A percentile compares a stretch with the other conserved stretches of the same genome.
phyloP scores from a whole-genome alignment of 1,140 invertebrate genomes.

The Drosophila pandora region DNA sequence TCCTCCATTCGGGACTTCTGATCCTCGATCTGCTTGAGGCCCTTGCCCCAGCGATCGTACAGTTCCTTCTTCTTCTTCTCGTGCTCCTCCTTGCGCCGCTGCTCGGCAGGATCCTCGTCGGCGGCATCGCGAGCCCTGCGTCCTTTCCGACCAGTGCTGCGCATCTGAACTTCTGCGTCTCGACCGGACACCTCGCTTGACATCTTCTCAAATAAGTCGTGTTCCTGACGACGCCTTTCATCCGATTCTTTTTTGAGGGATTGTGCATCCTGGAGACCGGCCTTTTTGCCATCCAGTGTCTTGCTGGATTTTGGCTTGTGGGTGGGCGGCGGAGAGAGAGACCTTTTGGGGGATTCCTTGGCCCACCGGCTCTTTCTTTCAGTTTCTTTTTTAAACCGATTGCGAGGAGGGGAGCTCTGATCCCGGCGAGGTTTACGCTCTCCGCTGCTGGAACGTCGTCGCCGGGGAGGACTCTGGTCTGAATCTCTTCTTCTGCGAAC shows the following conservation, averaged over 20 bases:
- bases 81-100: constrained; percentile 87
- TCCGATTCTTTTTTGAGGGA: constrained; percentile 90
- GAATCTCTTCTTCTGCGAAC: constrained; percentile 10
- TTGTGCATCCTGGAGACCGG: constrained; percentile 92
- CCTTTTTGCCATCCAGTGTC: constrained; percentile 91
- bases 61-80: constrained; percentile 89
- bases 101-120: constrained; percentile 86
- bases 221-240: constrained; percentile 88
- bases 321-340: constrained; percentile 70
- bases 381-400: constrained; percentile 35
- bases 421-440: constrained; percentile 16
- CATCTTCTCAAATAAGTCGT: constrained; percentile 90
- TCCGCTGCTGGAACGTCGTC: constrained; percentile 7
- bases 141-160: constrained; percentile 85
- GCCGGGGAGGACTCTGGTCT: constrained; percentile 33
- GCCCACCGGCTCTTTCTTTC: constrained; percentile 63
- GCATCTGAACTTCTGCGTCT: constrained; percentile 88
- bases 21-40: constrained; percentile 92
- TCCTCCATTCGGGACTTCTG: constrained; percentile 88
- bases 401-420: constrained; percentile 31
- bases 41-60: constrained; percentile 94
- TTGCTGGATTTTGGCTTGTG: constrained; percentile 84
- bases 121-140: constrained; percentile 86
- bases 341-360: constrained; percentile 24
- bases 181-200: constrained; percentile 89